phyloP scores from a whole-genome alignment of 2,797 vertebrate genomes.

The Setipinna tenuifilis region DNA sequence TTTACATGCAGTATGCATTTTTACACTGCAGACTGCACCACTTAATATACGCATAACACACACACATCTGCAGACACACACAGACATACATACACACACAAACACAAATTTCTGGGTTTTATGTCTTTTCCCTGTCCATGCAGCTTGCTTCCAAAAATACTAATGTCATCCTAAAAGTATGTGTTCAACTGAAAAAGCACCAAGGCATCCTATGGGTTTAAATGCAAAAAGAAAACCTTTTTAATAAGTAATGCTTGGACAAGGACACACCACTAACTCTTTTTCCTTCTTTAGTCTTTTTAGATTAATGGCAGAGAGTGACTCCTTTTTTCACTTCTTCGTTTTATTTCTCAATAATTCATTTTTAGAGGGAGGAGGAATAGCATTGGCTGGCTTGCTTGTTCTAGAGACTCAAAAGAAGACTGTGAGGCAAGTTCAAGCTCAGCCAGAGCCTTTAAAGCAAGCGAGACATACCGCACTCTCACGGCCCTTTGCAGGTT shows the following conservation, averaged over 20 bases:
- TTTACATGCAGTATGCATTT: not conserved
- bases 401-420: slow-evolving; percentile 49
- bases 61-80: slow-evolving; percentile 30
- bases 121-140: slow-evolving; percentile 43
- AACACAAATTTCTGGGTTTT: slow-evolving; percentile 10
- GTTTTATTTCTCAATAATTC: slow-evolving; percentile 72
- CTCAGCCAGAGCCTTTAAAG: slow-evolving; percentile 27
- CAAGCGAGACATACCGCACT: slow-evolving; percentile 36
- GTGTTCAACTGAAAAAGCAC: slow-evolving; percentile 39
- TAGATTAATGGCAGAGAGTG: slow-evolving; percentile 53
- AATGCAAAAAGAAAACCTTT: slow-evolving; percentile 52
- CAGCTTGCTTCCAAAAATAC: slow-evolving; percentile 56
- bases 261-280: slow-evolving; percentile 44
- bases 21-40: not conserved
- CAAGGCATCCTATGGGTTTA: slow-evolving; percentile 47
- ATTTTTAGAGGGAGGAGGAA: slow-evolving; percentile 51
- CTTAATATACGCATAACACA: too few relatives aligned
- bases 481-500: slow-evolving; percentile 42
- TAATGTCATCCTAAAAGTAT: slow-evolving; percentile 50
- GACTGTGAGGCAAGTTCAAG: slow-evolving; percentile 50
- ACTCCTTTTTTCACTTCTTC: slow-evolving; percentile 43
- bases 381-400: slow-evolving; percentile 48
- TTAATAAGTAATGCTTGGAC: slow-evolving; percentile 62
- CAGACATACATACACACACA: slow-evolving; percentile 28
- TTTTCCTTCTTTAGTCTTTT: slow-evolving; percentile 38